A percentile compares a stretch with the other conserved stretches of the same genome.
phyloP scores from a whole-genome alignment of 1,140 invertebrate genomes.

The Brachionus plicatilis region DNA sequence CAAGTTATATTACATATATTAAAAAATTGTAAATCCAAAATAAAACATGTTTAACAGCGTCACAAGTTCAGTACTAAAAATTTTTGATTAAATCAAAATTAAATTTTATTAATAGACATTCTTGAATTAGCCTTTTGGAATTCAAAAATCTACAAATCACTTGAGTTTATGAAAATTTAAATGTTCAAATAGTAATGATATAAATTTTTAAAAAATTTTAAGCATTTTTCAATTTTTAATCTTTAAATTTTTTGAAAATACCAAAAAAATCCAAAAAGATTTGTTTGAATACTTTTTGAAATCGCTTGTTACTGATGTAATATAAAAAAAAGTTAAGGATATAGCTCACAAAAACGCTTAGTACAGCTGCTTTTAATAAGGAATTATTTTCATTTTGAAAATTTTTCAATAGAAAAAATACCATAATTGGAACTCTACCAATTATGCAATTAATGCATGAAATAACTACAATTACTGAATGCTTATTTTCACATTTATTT shows the following conservation, averaged over 20 bases:
- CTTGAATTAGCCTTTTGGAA: too few species aligned
- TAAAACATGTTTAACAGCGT: too few species aligned
- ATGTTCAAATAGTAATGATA: too few species aligned
- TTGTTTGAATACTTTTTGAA: background rate
- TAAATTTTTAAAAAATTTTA: too few species aligned
- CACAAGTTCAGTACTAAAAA: too few species aligned
- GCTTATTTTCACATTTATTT: background rate
- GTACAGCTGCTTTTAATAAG: background rate
- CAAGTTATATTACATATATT: too few species aligned
- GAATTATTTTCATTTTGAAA: background rate
- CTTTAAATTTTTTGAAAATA: background rate
- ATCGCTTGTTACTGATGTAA: background rate
- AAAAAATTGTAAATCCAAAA: too few species aligned
- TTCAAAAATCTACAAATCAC: too few species aligned
- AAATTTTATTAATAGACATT: too few species aligned
- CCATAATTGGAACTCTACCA: background rate
- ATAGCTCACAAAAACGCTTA: background rate
- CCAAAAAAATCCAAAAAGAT: background rate
- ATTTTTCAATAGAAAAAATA: slow-evolving; percentile 19
- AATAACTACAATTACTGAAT: background rate
- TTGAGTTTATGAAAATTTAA: too few species aligned
- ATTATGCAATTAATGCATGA: background rate
- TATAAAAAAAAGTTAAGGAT: background rate
- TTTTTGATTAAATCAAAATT: too few species aligned
- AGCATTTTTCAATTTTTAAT: background rate